Percentiles rank a stretch among this genome's conserved stretches.
phyloP scores from a whole-genome alignment of 2,113 vertebrate species.

The Hemichromis elongatus region DNA sequence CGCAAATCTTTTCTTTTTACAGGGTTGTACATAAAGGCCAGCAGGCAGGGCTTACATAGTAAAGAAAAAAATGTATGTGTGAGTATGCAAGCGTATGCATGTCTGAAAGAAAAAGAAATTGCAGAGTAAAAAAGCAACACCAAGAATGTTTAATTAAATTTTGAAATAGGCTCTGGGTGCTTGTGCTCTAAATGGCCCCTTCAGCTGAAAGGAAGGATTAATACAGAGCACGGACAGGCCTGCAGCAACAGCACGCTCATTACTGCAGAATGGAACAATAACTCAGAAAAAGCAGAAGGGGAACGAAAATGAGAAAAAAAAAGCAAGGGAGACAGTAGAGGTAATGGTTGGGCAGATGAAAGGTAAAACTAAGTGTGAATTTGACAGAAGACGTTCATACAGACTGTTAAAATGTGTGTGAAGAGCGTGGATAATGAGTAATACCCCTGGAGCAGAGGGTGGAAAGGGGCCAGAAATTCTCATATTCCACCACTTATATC shows the following conservation, averaged over 20 bases:
- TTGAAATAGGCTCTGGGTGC: constrained; percentile 56
- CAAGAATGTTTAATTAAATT: constrained; percentile 76
- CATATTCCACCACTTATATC: not conserved
- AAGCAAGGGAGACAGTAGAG: not conserved
- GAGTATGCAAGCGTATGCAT: constrained; percentile 18
- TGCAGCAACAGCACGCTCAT: constrained; percentile 58
- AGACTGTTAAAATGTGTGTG: not conserved
- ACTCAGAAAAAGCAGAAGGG: constrained; percentile 8
- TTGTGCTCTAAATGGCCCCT: constrained; percentile 69
- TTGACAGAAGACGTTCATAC: not conserved
- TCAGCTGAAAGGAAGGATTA: constrained; percentile 73
- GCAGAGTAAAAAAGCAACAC: constrained; percentile 43
- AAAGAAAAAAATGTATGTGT: not conserved
- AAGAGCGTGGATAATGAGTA: not conserved
- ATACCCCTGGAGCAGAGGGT: not conserved
- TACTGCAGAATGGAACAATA: constrained; percentile 57
- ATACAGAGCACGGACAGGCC: constrained; percentile 48
- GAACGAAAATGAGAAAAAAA: not conserved
- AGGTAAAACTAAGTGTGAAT: constrained; percentile 9
- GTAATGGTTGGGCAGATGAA: not conserved
- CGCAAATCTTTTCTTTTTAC: not conserved
- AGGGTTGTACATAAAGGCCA: not conserved
- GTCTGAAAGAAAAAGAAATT: constrained; percentile 21
- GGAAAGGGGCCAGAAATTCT: not conserved
- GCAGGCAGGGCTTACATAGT: too few relatives aligned